Percentiles rank a stretch among this genome's conserved stretches.
Evolutionary conservation across 1,140 invertebrate species (phyloP).

Genomic region (Araneus ventricosus): DNA sequence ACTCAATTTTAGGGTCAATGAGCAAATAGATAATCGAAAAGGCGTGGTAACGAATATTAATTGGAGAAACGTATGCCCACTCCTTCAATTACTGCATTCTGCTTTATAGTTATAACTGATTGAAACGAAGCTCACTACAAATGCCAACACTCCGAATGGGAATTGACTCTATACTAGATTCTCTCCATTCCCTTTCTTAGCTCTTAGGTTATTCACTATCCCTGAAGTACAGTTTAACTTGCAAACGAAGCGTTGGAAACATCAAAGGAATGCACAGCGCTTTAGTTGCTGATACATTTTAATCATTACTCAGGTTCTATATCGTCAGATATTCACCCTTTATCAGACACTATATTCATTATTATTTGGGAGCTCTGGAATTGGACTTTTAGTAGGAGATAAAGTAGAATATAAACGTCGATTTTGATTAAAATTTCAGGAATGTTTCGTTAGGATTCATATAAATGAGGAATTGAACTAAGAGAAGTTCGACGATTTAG

Average conservation of each 20-base stretch:
- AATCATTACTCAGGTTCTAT: background rate
- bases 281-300: slow-evolving; percentile 33
- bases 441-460: background rate
- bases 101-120: background rate
- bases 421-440: background rate
- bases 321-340: background rate
- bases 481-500: no score
- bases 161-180: background rate
- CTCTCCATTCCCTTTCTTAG: background rate
- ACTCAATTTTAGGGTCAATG: no score
- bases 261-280: background rate
- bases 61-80: no score
- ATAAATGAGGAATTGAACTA: no score
- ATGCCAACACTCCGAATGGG: background rate
- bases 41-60: no score
- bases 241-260: slow-evolving; percentile 14
- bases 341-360: background rate
- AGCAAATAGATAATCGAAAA: no score
- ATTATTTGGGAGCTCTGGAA: background rate
- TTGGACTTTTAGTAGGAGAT: background rate
- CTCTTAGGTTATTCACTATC: background rate
- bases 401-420: background rate
- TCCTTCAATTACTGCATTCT: background rate
- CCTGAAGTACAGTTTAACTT: slow-evolving; percentile 8
- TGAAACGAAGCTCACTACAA: background rate